These are phyloP conservation scores for Pomacea canaliculata DNA, from an alignment of 2,888 invertebrate genomes.

Conservation along the genomic window DNA sequence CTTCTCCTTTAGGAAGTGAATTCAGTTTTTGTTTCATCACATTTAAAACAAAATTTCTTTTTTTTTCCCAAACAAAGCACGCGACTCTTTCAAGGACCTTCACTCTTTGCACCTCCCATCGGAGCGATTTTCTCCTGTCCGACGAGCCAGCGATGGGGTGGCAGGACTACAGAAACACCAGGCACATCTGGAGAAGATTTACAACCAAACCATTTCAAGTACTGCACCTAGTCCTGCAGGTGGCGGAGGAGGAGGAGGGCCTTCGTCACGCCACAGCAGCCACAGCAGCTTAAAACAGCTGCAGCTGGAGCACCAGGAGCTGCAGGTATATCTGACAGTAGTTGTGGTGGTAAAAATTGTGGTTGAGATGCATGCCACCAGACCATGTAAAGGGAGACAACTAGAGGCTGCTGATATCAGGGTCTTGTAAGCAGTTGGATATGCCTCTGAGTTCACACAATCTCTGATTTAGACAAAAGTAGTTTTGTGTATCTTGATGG, in stretches of 20 bases:
- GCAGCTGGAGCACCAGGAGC: slow-evolving; percentile 83
- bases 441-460: too few species aligned
- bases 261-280: slow-evolving; percentile 52
- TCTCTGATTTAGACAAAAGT: too few species aligned
- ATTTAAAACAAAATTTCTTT: not conserved
- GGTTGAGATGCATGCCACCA: too few species aligned
- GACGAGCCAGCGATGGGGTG: slow-evolving; percentile 87
- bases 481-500: too few species aligned
- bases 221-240: slow-evolving; percentile 38
- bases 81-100: slow-evolving; percentile 76
- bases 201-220: slow-evolving; percentile 76
- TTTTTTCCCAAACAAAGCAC: slow-evolving; percentile 62
- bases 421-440: too few species aligned
- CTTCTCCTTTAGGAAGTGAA: too few species aligned
- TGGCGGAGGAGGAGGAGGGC: slow-evolving; percentile 20
- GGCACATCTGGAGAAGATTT: slow-evolving; percentile 70
- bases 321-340: slow-evolving; percentile 74
- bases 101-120: slow-evolving; percentile 73
- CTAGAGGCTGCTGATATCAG: too few species aligned
- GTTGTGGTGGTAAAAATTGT: not conserved
- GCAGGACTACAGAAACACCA: slow-evolving; percentile 63
- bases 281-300: slow-evolving; percentile 74
- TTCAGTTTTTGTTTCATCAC: too few species aligned
- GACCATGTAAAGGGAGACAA: too few species aligned
- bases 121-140: slow-evolving; percentile 90